Percentiles rank a stretch among this genome's conserved stretches.
These are phyloP conservation scores for Solenodon paradoxus DNA, from an alignment of 2,113 vertebrate species.

Conservation along the genomic window DNA sequence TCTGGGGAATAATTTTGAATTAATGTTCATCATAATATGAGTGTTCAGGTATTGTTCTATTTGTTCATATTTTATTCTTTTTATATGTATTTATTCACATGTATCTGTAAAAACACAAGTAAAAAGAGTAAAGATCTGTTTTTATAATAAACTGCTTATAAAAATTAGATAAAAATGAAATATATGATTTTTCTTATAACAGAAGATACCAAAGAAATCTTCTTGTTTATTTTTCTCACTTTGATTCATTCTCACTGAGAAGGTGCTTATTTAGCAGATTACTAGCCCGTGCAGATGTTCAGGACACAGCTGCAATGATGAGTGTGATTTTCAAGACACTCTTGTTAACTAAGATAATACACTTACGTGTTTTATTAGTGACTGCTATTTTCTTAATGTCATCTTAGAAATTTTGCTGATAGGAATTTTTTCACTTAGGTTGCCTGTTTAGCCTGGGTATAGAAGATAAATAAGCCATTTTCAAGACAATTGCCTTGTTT, in stretches of 20 bases:
- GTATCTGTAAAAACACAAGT: neutral
- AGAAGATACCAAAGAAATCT: neutral
- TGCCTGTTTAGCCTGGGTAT: neutral
- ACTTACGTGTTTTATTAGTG: neutral
- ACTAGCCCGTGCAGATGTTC: neutral
- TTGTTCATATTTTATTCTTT: neutral
- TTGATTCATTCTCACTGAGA: neutral
- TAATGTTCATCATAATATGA: neutral
- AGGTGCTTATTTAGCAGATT: neutral
- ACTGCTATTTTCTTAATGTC: neutral
- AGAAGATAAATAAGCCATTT: neutral
- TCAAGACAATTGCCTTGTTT: neutral
- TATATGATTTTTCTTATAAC: neutral
- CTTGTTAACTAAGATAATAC: neutral
- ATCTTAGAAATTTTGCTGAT: neutral
- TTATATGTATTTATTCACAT: neutral
- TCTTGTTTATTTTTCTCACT: neutral
- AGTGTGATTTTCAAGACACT: neutral
- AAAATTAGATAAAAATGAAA: slow-evolving; percentile 16
- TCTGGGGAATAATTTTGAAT: neutral
- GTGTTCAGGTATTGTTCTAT: neutral
- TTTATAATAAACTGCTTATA: neutral
- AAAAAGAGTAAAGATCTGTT: neutral
- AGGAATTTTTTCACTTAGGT: neutral
- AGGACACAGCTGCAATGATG: neutral